phyloP scores from a whole-genome alignment of 2,797 vertebrate genomes.

The Eulemur rubriventer region DNA sequence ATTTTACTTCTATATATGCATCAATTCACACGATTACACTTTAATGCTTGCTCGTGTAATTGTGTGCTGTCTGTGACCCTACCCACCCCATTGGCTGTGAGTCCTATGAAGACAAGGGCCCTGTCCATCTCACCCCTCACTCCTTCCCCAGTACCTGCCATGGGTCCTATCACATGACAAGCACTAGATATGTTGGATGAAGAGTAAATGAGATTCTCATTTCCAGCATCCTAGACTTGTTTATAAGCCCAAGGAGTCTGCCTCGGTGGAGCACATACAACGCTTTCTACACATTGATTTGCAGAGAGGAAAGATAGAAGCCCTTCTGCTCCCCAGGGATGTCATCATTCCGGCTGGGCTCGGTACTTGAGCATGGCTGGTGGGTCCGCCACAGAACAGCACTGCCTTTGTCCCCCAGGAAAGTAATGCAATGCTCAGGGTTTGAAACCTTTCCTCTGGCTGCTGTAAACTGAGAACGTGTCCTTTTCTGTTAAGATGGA shows the following conservation, averaged over 20 bases:
- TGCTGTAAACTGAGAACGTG: background rate
- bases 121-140: background rate
- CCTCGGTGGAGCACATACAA: background rate
- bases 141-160: background rate
- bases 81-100: background rate
- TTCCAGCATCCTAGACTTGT: background rate
- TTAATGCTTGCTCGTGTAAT: background rate
- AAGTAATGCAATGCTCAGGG: background rate
- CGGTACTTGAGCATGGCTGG: fast-evolving
- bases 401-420: background rate
- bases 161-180: background rate
- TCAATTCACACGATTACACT: background rate
- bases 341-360: background rate
- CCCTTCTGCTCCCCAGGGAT: fast-evolving
- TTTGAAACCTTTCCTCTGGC: background rate
- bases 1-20: background rate
- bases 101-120: background rate
- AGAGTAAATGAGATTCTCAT: background rate
- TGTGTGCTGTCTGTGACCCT: background rate
- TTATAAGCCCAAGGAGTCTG: background rate
- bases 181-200: background rate
- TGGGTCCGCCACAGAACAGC: background rate
- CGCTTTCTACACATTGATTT: background rate
- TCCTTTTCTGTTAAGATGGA: background rate
- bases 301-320: background rate